Evolutionary conservation across 2,888 invertebrate species (phyloP).

Genomic region (Willowsia nigromaculata): DNA sequence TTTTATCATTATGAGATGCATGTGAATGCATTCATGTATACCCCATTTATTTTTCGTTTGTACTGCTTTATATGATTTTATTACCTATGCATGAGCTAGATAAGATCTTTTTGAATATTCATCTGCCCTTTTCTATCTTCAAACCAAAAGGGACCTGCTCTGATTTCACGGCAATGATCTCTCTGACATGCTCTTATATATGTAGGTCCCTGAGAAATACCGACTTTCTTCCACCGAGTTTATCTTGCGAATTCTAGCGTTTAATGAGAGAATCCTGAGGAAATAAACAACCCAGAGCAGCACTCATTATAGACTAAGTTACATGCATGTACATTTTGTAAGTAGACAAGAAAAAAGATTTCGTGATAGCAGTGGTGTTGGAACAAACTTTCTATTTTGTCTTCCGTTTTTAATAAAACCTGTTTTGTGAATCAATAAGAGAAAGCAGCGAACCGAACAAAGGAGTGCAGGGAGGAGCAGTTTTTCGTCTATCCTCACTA

Average conservation of each 20-base stretch:
- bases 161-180: constrained; percentile 44
- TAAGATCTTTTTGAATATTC: background rate
- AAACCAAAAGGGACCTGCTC: constrained; percentile 15
- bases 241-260: background rate
- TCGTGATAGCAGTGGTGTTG: too few species aligned
- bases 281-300: background rate
- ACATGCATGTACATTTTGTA: too few species aligned
- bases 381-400: background rate
- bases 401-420: background rate
- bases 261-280: background rate
- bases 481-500: background rate
- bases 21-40: background rate
- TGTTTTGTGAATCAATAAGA: background rate
- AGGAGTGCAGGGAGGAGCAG: background rate
- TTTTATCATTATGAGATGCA: background rate
- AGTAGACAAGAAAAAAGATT: too few species aligned
- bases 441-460: background rate
- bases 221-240: background rate
- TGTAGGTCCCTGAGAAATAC: too few species aligned
- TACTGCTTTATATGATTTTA: background rate
- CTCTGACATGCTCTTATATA: background rate
- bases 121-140: background rate
- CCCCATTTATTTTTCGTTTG: background rate
- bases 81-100: too few species aligned
- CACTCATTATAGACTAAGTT: background rate